Evolutionary conservation across 2,113 vertebrate genomes (phyloP).

Genomic region (Prionailurus viverrinus): DNA sequence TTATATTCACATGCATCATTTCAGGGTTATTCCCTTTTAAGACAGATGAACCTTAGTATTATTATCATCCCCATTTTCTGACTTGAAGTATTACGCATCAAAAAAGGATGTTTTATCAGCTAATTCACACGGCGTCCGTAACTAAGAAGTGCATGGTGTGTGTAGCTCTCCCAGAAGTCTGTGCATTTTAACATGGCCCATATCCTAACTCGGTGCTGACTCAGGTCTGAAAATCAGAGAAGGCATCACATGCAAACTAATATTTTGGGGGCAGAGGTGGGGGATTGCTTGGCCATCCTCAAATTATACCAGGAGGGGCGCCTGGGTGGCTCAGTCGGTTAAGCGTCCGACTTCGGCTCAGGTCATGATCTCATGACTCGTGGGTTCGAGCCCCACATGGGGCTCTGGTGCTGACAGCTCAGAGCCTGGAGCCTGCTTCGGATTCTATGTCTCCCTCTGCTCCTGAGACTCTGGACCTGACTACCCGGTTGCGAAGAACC

Average conservation of each 20-base stretch:
- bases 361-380: too few relatives aligned
- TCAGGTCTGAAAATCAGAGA: background rate
- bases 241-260: background rate
- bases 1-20: background rate
- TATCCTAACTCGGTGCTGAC: background rate
- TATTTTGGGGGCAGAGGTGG: background rate
- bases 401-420: too few relatives aligned
- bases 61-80: background rate
- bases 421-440: too few relatives aligned
- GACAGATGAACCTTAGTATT: background rate
- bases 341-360: too few relatives aligned
- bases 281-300: background rate
- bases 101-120: background rate
- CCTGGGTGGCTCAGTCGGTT: too few relatives aligned
- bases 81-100: background rate
- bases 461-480: background rate
- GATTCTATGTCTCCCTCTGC: too few relatives aligned
- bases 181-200: background rate
- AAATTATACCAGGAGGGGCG: background rate
- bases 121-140: background rate
- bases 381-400: too few relatives aligned
- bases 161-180: background rate
- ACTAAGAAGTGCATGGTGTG: background rate
- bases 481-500: background rate
- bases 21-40: background rate